These are phyloP conservation scores for Nemopilema nomurai DNA, from an alignment of 30 jellyfish, hydroid and myxozoan genomes.

Conservation along the genomic window DNA sequence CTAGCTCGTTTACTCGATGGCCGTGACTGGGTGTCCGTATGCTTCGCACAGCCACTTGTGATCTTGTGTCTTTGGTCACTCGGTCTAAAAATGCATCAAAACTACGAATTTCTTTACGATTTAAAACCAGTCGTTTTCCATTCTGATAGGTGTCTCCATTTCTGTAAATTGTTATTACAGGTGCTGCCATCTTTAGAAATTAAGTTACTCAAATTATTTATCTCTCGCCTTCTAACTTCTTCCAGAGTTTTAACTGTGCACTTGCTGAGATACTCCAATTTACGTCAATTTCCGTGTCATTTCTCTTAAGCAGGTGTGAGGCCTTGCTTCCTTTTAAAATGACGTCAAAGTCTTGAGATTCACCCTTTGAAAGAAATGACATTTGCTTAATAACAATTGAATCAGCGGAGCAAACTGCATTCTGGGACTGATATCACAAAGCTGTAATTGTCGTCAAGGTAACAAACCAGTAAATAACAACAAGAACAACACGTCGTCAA, in stretches of 20 bases:
- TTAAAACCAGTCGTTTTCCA: slow-evolving; percentile 83
- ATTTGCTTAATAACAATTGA: neutral
- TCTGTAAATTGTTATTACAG: slow-evolving; percentile 72
- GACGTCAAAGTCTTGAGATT: neutral
- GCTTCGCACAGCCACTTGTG: slow-evolving; percentile 83
- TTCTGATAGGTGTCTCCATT: slow-evolving; percentile 82
- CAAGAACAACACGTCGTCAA: neutral
- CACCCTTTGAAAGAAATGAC: slow-evolving; percentile 8
- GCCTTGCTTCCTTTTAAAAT: neutral
- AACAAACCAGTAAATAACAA: slow-evolving; percentile 21
- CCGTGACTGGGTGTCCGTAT: slow-evolving; percentile 94
- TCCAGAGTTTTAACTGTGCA: slow-evolving; percentile 45
- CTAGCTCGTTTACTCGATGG: slow-evolving; percentile 65
- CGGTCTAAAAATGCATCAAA: slow-evolving; percentile 84
- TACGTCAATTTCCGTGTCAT: slow-evolving; percentile 13
- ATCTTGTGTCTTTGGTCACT: slow-evolving; percentile 81
- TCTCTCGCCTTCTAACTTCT: slow-evolving; percentile 1
- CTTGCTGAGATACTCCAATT: slow-evolving; percentile 42
- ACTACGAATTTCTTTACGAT: slow-evolving; percentile 82
- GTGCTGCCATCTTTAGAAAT: slow-evolving; percentile 56
- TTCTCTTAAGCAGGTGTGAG: neutral
- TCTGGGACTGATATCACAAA: neutral
- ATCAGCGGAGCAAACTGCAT: neutral
- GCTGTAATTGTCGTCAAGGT: slow-evolving; percentile 1
- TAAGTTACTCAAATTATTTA: slow-evolving; percentile 4